Conservation (phyloP, 2,888 invertebrate genomes). For the Neoascia interrupta region DNA sequence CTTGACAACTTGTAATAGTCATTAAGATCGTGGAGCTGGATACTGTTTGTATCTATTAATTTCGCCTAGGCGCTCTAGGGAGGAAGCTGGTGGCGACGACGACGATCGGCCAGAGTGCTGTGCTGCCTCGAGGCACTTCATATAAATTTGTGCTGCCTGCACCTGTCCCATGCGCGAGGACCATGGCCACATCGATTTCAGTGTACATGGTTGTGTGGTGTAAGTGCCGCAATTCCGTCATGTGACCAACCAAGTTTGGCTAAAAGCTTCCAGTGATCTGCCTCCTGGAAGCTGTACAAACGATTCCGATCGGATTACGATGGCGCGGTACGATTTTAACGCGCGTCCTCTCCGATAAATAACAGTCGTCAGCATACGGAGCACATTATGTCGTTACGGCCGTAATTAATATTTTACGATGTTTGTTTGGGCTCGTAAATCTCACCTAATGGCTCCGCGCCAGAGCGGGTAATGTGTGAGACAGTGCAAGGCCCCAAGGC, state of each 20-base stretch:
- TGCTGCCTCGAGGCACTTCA: conserved; percentile 47
- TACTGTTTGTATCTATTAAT: conserved; percentile 69
- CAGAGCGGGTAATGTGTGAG: conserved; percentile 4
- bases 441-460: conserved; percentile 34
- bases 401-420: conserved; percentile 66
- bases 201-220: conserved; percentile 45
- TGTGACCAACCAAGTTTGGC: conserved; percentile 31
- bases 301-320: conserved; percentile 55
- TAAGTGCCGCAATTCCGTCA: conserved; percentile 20
- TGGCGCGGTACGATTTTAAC: conserved; percentile 37
- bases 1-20: conserved; percentile 70
- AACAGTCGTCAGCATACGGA: conserved; percentile 24
- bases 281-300: conserved; percentile 41
- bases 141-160: conserved; percentile 67
- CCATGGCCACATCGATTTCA: conserved; percentile 63
- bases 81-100: background rate
- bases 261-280: conserved; percentile 40
- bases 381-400: conserved; percentile 52
- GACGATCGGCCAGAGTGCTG: conserved; percentile 9
- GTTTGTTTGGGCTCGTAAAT: conserved; percentile 59
- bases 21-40: conserved; percentile 69
- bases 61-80: conserved; percentile 42
- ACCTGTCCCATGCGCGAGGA: conserved; percentile 59
- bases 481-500: conserved; percentile 16
- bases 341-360: conserved; percentile 32